These are phyloP conservation scores for Galleria mellonella DNA, from an alignment of 1,140 invertebrate species.

Conservation along the genomic window DNA sequence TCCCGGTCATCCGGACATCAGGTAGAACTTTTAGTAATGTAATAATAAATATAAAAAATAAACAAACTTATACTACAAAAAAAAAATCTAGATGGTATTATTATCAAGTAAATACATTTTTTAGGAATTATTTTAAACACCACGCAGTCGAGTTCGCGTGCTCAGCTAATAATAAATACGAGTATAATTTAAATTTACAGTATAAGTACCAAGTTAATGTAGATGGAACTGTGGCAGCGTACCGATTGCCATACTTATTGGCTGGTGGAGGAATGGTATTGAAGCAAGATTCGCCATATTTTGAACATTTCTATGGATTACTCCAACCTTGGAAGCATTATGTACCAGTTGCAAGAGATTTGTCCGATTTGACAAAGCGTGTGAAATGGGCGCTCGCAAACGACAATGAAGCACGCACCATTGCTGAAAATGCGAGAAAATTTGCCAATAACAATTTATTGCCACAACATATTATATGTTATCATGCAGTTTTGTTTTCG, in stretches of 20 bases:
- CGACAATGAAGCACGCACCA: conserved; percentile 82
- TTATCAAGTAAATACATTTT: too few species aligned
- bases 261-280: conserved; percentile 90
- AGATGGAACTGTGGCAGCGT: conserved; percentile 97
- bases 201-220: conserved; percentile 97
- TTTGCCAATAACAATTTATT: conserved; percentile 88
- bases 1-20: too few species aligned
- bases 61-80: too few species aligned
- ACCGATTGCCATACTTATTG: conserved; percentile 93
- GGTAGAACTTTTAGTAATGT: too few species aligned
- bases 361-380: conserved; percentile 87
- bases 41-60: too few species aligned
- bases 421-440: conserved; percentile 81
- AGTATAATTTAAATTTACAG: conserved; percentile 74
- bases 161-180: too few species aligned
- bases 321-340: conserved; percentile 88
- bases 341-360: conserved; percentile 86
- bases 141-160: too few species aligned
- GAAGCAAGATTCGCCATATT: conserved; percentile 95
- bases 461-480: conserved; percentile 92
- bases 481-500: conserved; percentile 87
- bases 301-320: conserved; percentile 94
- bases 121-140: too few species aligned
- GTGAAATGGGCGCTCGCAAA: conserved; percentile 87
- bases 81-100: too few species aligned